These are phyloP conservation scores for Rhopalosiphum maidis DNA, from an alignment of 1,140 invertebrate species.

Conservation along the genomic window DNA sequence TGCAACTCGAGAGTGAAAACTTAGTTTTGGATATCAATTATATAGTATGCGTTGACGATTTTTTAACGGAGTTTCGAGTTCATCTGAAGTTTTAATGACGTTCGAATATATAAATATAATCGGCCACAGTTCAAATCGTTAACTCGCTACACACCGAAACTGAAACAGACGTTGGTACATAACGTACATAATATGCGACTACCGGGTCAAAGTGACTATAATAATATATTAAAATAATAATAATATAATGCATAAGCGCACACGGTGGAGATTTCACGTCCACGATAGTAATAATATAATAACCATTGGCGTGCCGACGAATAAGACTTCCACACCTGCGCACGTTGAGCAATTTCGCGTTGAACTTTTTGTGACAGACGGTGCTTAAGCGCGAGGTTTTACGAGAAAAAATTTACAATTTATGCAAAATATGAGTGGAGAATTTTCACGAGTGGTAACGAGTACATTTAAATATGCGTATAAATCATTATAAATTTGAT, in stretches of 20 bases:
- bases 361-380: too few relatives aligned
- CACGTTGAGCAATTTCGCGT: too few relatives aligned
- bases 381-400: too few relatives aligned
- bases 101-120: background rate
- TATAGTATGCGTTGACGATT: background rate
- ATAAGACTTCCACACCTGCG: background rate
- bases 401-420: too few relatives aligned
- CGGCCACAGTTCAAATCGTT: background rate
- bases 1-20: background rate
- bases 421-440: too few relatives aligned
- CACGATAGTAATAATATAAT: background rate
- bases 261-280: background rate
- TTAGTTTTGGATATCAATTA: background rate
- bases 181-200: background rate
- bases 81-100: background rate
- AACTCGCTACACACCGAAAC: background rate
- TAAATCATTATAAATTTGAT: background rate
- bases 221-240: background rate
- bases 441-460: too few relatives aligned
- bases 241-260: background rate
- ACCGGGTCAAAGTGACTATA: background rate
- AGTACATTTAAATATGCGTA: background rate
- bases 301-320: background rate
- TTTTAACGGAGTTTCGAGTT: background rate
- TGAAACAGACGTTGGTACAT: background rate